Base-by-base conservation (phyloP, 2,113 vertebrate genomes). In the Phyllostomus discolor region DNA sequence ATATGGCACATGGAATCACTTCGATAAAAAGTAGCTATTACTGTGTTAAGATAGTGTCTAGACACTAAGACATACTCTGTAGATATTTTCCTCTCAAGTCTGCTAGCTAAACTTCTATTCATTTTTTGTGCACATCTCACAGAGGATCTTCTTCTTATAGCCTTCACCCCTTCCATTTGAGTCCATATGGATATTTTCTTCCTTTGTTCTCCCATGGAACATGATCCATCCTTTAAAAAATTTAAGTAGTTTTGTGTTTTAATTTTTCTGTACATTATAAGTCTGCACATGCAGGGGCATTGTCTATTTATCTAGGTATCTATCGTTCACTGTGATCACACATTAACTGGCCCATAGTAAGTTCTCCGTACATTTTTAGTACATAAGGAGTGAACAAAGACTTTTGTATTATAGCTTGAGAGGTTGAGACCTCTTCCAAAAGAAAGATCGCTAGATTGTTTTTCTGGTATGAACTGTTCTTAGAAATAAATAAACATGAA, bases 401-500 rank as follows among this genome's bases (percentile, higher is more conserved):
- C 14, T 14, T 79, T 82, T 93, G 6, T 8, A 89, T 86, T 83
- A 14, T 28, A 31, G 4, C 15, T 57, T 16, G 62, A 89, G 33
- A 91, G 14, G 16, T 11, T 91, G 78, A 92, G 24, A 69, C 62
- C 19, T 95, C 31, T 84, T 95, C 22, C 22, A 83, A 57, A 70
- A 75, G 11, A 80, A 78, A 48, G 11, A 35, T 64, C 82, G 19
- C 17, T 43, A 50, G 24, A 26, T 35, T 92, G 16, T 52, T 83
- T 62, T 85, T 78, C 33, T 72, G 19, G n/a, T 69, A 20, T 66
- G 70, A 85, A 59, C 19, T 48, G 35, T 89, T 75, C 28, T 86
- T 64, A 72, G 66, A 96, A 95, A 95, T 90, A 96, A 95, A 95
- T 90, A 64, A 81, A 87, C 69, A 66, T 69, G 57, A 31, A 88